These are phyloP conservation scores for Drosophila robusta DNA, from an alignment of 2,888 invertebrate species.

Conservation along the genomic window DNA sequence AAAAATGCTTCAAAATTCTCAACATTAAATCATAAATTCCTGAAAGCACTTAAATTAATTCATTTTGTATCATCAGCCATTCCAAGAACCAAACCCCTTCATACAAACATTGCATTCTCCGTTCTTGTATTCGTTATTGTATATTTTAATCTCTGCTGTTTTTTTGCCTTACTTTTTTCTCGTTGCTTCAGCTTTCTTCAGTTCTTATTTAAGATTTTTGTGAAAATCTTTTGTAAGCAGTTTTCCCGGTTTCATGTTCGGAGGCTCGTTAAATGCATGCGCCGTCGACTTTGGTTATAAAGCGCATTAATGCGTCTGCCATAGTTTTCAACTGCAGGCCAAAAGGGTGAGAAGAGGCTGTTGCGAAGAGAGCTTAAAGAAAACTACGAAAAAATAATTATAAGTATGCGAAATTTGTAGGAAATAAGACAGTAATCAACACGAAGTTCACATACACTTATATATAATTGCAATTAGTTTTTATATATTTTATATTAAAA, in stretches of 20 bases:
- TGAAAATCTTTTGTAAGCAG: conserved; percentile 11
- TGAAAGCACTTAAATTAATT: no score
- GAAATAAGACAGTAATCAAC: neutral
- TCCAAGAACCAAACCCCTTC: neutral
- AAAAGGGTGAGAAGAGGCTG: neutral
- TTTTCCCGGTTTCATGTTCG: conserved; percentile 22
- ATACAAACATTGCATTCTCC: no score
- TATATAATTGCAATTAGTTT: neutral
- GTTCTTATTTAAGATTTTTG: conserved; percentile 11
- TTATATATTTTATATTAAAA: no score
- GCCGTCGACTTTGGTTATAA: conserved; percentile 58
- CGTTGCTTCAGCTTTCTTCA: neutral
- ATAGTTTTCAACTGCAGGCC: conserved; percentile 31
- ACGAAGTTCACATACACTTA: conserved; percentile 12
- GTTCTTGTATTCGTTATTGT: conserved; percentile 4
- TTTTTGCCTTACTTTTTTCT: neutral
- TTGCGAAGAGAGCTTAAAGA: conserved; percentile 21
- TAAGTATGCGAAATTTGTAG: conserved; percentile 7
- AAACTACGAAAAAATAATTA: conserved; percentile 27
- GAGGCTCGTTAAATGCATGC: conserved; percentile 62
- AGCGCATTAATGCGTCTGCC: conserved; percentile 63
- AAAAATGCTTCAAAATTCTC: no score
- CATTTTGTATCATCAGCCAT: no score
- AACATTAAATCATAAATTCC: no score
- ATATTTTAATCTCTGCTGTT: neutral